Evolutionary conservation across 2,888 invertebrate species (phyloP), one percentile per base, ranked within the genome.

Genomic region (Plebejus argus): DNA sequence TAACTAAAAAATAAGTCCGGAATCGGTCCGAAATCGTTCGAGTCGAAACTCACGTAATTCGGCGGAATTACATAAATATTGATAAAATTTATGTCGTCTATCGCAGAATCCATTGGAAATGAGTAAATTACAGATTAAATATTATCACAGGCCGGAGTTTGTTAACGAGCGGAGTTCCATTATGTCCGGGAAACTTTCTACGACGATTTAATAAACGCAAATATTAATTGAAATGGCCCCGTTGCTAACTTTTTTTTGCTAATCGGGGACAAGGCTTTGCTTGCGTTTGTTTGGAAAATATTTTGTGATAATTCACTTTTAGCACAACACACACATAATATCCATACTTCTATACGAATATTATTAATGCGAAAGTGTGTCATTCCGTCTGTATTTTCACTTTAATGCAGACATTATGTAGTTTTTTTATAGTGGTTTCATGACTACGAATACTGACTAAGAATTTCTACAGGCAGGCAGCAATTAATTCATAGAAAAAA

Each of bases 91-190:
- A 71, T 39, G 35, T 35, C 71, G 35, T 18, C 39, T 71, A 71
- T 71, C 71, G 71, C 71, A 18, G 10, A 70, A 70, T 39, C 71
- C 71, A 71, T 71, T 71, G 71, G 71, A 39, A 71, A 71, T 71
- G n/a, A 71, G 71, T 71, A 71, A 71, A 71, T 71, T 71, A 71
- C 71, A 71, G 71, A 71, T 71, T 71, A 71, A 71, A 71, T 71
- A 39, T 71, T 71, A 71, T 71, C 71, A 71, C 71, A 39, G 71
- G 71, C 35, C 71, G 39, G 71, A 71, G 71, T 71, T 71, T 39
- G 39, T 20, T 71, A 71, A 71, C 71, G 71, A 71, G 71, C 71
- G 35, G n/a, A 71, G 71, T 71, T 71, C 39, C 39, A 71, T 71
- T 71, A 39, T 39, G 39, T 35, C 71, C 39, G 35, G n/a, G 71